A percentile compares a stretch with the other conserved stretches of the same genome.
Conservation (phyloP, 2,888 invertebrate genomes). For the Cantharis lateralis region DNA sequence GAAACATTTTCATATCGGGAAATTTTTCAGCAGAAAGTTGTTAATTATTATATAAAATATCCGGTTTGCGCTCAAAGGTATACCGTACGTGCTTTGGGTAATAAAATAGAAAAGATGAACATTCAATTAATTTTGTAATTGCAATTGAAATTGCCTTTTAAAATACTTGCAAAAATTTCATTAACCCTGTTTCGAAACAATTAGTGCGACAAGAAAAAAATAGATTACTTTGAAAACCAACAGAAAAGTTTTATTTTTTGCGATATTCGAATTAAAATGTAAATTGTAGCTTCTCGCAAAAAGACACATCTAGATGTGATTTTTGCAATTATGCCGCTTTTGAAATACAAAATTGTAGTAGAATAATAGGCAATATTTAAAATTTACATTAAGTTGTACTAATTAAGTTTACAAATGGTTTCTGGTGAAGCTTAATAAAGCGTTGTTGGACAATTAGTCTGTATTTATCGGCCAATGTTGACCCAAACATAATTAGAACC, state of each 20-base stretch:
- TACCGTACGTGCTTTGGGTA: background rate
- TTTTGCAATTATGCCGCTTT: background rate
- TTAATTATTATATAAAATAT: background rate
- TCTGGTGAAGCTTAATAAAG: slow-evolving; percentile 29
- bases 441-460: slow-evolving; percentile 29
- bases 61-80: background rate
- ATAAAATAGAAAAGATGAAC: background rate
- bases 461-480: slow-evolving; percentile 32
- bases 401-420: slow-evolving; percentile 28
- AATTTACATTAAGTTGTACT: slow-evolving; percentile 20
- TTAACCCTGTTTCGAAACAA: background rate
- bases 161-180: background rate
- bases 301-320: background rate
- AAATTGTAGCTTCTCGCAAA: background rate
- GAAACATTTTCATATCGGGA: background rate
- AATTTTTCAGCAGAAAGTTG: background rate
- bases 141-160: background rate
- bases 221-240: background rate
- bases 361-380: background rate
- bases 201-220: background rate
- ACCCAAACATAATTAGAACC: slow-evolving; percentile 34
- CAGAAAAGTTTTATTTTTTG: background rate
- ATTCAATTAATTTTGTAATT: background rate
- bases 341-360: background rate
- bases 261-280: background rate